These are phyloP conservation scores for Oostethus manadensis DNA, from an alignment of 2,113 vertebrate species.

Conservation along the genomic window DNA sequence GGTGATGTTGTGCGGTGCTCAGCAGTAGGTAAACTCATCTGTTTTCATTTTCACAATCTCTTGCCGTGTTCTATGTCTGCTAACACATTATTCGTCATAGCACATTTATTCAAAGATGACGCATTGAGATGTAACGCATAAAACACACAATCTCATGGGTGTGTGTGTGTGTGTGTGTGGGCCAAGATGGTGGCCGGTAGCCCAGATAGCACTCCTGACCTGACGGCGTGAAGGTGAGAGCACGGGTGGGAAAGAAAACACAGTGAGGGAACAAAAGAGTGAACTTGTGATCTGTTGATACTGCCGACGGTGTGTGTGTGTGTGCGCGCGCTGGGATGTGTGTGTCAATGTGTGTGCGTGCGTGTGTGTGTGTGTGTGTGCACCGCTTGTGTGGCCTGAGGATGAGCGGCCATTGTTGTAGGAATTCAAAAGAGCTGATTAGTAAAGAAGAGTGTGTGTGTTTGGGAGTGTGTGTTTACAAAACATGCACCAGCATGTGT, in stretches of 20 bases:
- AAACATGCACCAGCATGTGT: constrained; percentile 52
- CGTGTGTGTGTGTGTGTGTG: constrained; percentile 31
- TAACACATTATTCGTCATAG: background rate
- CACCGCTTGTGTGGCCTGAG: constrained; percentile 73
- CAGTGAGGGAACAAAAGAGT: constrained; percentile 52
- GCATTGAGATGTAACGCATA: no score
- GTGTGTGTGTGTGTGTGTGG: constrained; percentile 35
- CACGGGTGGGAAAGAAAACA: constrained; percentile 51
- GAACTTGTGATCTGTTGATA: constrained; percentile 53
- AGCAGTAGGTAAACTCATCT: background rate
- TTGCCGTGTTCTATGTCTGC: background rate
- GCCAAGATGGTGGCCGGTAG: constrained; percentile 43
- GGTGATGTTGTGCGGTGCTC: no score
- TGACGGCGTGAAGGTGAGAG: constrained; percentile 54
- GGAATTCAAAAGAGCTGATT: constrained; percentile 74
- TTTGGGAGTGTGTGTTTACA: constrained; percentile 41
- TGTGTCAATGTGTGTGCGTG: constrained; percentile 28
- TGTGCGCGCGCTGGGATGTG: no score
- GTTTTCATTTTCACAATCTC: background rate
- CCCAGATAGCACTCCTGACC: constrained; percentile 59
- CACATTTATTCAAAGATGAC: background rate
- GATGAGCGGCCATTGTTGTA: constrained; percentile 70
- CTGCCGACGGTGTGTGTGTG: constrained; percentile 28
- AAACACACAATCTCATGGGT: background rate
- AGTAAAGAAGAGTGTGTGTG: constrained; percentile 58